Base-by-base conservation (phyloP, 1,140 invertebrate species). In the Pygmarrhopalites habei region DNA sequence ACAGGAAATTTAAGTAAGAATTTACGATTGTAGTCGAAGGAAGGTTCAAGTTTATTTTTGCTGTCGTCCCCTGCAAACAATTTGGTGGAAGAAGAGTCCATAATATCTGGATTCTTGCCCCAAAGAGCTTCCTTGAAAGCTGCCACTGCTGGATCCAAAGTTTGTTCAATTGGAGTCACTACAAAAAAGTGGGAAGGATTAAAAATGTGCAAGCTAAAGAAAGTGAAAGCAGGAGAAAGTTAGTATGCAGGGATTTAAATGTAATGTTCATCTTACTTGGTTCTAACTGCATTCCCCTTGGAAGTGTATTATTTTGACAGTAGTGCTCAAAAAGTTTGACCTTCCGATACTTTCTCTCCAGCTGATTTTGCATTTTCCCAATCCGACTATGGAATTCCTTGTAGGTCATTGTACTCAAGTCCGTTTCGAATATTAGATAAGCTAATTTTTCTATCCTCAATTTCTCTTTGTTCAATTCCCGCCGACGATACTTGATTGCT, bases 371-470 rank as follows among this genome's bases (percentile, higher is more conserved):
- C 35, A 56, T 56, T 23, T 41, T 41, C 5, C 19, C 19, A 41
- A 56, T 32, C 15, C 30, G 5, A 10, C 3, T 7, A 30, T 56
- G 19, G 23, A 56, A 56, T 23, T 56, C 53, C 14, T 41, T 56
- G 53, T 39, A 56, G 15, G 53, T 56, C 29, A 41, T 56, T 3
- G 53, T 41, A 23, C 30, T 41, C n/a, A 56, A 41, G 25, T 56
- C 53, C 2, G 53, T 56, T 56, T 56, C 39, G 23, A 56, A 56
- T 3, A 56, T 56, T 21, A 56, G 14, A 56, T 56, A 41, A 12
- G 53, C 53, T 4, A 56, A 32, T 39, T 56, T 56, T 19, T 56
- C 53, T 7, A 56, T 35, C 12, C 53, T 10, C 14, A 56, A 25
- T 21, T 41, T 56, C 30, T 56, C 53, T 23, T 41, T 56, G 5